Conservation (phyloP, 2,797 vertebrate genomes). For the Enteromius treurensis region DNA sequence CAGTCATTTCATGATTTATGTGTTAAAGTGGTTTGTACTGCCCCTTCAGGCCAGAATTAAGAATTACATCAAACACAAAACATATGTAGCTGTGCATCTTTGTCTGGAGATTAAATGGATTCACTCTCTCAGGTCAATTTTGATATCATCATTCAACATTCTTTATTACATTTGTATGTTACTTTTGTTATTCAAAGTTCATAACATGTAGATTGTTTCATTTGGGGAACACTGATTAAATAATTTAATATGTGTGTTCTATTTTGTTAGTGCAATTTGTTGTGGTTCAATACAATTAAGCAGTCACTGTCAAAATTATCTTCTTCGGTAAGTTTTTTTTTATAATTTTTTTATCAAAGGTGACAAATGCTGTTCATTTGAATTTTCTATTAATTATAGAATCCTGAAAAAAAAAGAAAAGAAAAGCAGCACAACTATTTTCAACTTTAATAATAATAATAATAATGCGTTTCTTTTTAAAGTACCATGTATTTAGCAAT, state of each 20-base stretch:
- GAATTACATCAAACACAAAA: neutral
- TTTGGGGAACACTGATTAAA: neutral
- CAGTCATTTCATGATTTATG: neutral
- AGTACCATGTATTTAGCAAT: too few relatives aligned
- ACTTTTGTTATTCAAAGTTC: slow-evolving; percentile 2
- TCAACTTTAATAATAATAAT: too few relatives aligned
- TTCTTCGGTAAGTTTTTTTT: neutral
- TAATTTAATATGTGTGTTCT: neutral
- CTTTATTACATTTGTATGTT: slow-evolving; percentile 37
- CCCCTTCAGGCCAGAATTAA: neutral
- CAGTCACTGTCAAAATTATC: neutral
- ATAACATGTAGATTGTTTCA: neutral
- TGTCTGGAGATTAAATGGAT: neutral
- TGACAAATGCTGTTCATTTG: too few relatives aligned
- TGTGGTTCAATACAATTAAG: neutral
- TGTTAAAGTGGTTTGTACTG: neutral
- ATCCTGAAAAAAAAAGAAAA: too few relatives aligned
- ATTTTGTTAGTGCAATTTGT: neutral
- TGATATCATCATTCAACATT: neutral
- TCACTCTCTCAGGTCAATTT: slow-evolving; percentile 40
- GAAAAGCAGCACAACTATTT: too few relatives aligned
- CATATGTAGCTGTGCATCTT: neutral
- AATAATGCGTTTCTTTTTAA: too few relatives aligned
- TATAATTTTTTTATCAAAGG: too few relatives aligned
- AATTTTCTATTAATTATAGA: too few relatives aligned